Evolutionary conservation across 2,797 vertebrate genomes (phyloP).

Genomic region (Lacerta agilis): DNA sequence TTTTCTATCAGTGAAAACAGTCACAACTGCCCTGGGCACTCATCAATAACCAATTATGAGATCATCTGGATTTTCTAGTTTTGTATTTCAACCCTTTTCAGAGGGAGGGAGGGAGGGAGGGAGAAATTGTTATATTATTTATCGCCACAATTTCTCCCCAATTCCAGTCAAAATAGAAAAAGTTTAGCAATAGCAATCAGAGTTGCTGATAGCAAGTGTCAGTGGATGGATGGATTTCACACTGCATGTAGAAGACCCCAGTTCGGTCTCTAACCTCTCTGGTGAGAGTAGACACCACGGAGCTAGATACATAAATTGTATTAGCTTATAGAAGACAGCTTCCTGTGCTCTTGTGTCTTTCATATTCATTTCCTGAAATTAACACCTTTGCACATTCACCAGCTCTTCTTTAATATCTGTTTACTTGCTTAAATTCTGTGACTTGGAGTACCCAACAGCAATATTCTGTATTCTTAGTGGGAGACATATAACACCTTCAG

Average conservation of each 20-base stretch:
- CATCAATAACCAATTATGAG: constrained; percentile 58
- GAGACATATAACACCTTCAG: neutral
- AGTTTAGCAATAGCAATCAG: constrained; percentile 10
- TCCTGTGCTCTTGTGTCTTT: neutral
- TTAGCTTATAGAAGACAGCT: neutral
- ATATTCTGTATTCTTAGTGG: neutral
- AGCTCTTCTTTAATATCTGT: neutral
- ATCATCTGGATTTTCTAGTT: constrained; percentile 48
- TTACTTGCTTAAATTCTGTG: neutral
- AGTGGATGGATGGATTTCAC: neutral
- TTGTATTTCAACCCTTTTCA: constrained; percentile 26
- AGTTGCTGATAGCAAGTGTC: neutral
- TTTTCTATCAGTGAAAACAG: constrained; percentile 49
- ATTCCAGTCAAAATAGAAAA: constrained; percentile 25
- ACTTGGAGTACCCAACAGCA: neutral
- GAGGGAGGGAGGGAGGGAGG: constrained; percentile 17
- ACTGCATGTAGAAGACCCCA: neutral
- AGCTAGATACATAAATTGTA: neutral
- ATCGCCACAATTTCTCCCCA: constrained; percentile 15
- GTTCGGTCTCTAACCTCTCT: neutral
- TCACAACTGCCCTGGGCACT: constrained; percentile 42
- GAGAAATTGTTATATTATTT: constrained; percentile 49
- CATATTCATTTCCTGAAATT: neutral
- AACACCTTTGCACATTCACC: neutral
- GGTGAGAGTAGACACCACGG: neutral